These are phyloP conservation scores for Thymallus thymallus DNA, from an alignment of 2,113 vertebrate genomes.

Conservation along the genomic window DNA sequence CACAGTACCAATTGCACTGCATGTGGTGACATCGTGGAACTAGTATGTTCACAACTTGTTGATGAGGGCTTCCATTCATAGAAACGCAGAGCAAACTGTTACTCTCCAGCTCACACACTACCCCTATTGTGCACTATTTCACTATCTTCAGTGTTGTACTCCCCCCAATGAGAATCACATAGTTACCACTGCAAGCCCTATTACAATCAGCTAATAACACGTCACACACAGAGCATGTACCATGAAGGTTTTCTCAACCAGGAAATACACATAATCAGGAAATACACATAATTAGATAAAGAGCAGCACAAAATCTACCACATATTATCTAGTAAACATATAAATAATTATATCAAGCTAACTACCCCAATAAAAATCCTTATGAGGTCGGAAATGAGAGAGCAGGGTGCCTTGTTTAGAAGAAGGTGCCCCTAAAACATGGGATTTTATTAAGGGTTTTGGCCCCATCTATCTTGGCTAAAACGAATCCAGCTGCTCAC, in stretches of 20 bases:
- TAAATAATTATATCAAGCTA: background rate
- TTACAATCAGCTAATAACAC: slow-evolving; percentile 35
- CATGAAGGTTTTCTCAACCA: slow-evolving; percentile 34
- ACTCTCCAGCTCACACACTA: slow-evolving; percentile 29
- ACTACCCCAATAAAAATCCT: too few species aligned
- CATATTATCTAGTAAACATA: background rate
- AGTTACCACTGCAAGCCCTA: background rate
- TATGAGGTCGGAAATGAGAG: too few species aligned
- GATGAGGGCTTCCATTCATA: slow-evolving; percentile 65
- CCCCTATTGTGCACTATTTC: slow-evolving; percentile 52
- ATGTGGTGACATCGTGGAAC: slow-evolving; percentile 56
- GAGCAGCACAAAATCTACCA: background rate
- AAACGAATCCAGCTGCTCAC: slow-evolving; percentile 71
- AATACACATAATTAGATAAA: background rate
- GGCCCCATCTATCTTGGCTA: background rate
- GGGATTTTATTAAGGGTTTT: too few species aligned
- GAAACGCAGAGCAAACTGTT: slow-evolving; percentile 59
- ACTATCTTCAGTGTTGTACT: slow-evolving; percentile 43
- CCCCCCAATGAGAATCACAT: slow-evolving; percentile 43
- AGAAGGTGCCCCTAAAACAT: background rate
- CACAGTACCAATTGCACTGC: slow-evolving; percentile 61
- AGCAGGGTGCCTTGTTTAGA: too few species aligned
- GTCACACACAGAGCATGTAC: slow-evolving; percentile 8
- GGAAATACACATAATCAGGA: slow-evolving; percentile 18
- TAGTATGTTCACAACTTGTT: slow-evolving; percentile 48